phyloP scores from a whole-genome alignment of 2,113 vertebrate species.

The Sterrhoptilus dennistouni region DNA sequence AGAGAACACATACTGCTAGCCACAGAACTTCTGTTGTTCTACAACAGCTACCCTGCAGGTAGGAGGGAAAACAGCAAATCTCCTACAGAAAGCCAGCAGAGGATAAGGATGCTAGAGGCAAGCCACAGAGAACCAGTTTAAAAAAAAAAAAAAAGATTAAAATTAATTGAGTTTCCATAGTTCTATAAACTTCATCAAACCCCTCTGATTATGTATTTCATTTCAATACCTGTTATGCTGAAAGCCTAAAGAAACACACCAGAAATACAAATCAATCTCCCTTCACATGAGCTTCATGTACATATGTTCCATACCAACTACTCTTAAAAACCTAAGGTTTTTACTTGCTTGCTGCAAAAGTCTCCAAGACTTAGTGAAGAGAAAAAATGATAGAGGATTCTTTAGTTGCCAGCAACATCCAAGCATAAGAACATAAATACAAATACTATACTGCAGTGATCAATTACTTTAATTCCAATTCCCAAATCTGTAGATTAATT shows the following conservation, averaged over 20 bases:
- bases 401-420: not conserved
- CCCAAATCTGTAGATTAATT: not conserved
- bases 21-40: not conserved
- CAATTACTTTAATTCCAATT: not conserved
- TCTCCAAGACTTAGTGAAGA: not conserved
- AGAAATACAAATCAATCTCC: not conserved
- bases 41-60: not conserved
- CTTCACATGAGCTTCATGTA: not conserved
- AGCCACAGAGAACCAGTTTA: not conserved
- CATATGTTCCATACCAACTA: not conserved
- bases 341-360: not conserved
- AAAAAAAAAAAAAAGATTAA: not conserved
- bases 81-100: not conserved
- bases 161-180: not conserved
- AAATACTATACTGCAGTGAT: fast-evolving
- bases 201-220: not conserved
- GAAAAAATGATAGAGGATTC: not conserved
- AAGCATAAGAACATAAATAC: not conserved
- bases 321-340: not conserved
- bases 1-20: not conserved
- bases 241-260: not conserved
- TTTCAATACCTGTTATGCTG: not conserved
- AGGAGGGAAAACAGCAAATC: not conserved
- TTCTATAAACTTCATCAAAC: not conserved
- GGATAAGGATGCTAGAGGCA: not conserved